These are phyloP conservation scores for Lasioglossum morio DNA, from an alignment of 2,888 invertebrate genomes.

Conservation along the genomic window DNA sequence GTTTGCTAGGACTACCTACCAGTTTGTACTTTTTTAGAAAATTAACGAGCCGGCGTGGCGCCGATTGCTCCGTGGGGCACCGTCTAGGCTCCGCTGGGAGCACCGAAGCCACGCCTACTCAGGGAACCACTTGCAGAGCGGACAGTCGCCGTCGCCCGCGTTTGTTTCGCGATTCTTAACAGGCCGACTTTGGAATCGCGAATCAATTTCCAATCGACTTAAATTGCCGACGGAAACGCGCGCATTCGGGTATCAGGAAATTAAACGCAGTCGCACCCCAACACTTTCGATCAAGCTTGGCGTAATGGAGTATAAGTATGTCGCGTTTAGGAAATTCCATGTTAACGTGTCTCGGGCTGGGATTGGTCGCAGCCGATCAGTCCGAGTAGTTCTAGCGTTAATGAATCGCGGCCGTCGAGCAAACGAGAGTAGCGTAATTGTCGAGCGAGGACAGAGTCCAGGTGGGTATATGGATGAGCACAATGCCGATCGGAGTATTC, in stretches of 20 bases:
- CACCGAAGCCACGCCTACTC: neutral
- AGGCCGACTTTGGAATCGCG: neutral
- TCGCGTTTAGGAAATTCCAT: neutral
- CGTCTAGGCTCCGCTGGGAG: neutral
- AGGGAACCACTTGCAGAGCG: conserved; percentile 1
- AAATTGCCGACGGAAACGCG: neutral
- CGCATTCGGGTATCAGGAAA: neutral
- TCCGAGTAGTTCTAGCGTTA: neutral
- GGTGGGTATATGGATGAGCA: conserved; percentile 28
- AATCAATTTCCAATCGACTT: too few relatives aligned
- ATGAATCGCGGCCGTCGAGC: neutral
- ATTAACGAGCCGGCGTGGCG: neutral
- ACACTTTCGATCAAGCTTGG: neutral
- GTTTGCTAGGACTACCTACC: conserved; percentile 3
- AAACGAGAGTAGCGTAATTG: conserved; percentile 1
- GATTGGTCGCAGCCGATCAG: neutral
- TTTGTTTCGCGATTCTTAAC: neutral
- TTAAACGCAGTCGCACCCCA: neutral
- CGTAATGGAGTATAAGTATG: neutral
- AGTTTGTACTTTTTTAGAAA: conserved; percentile 14
- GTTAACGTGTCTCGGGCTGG: neutral
- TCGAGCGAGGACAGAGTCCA: conserved; percentile 6
- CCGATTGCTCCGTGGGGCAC: neutral
- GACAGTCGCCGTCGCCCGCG: neutral
- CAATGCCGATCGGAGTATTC: conserved; percentile 6